Base-by-base conservation (phyloP, 2,797 vertebrate genomes). In the Sebastes iracundus region DNA sequence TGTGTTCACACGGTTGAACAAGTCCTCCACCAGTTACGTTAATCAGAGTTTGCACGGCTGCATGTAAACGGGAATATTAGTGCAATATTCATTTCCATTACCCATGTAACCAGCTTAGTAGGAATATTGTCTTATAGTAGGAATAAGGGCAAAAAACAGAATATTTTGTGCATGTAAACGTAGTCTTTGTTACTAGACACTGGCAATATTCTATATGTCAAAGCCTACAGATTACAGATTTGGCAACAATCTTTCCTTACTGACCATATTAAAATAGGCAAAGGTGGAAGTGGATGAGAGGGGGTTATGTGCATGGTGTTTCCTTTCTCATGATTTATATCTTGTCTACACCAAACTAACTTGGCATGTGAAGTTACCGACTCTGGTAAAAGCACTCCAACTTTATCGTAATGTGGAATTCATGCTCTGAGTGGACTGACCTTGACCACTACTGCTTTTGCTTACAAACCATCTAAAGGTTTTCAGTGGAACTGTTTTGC, bases 401-500 rank as follows among this genome's bases (percentile, higher is more conserved):
- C 14, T 30, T 66, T 60, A 28, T 32, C 3, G 6, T 74, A 52
- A 76, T 18, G 32, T 72, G 28, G 67, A 63, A 64, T 66, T 32
- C 8, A 62, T 53, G 49, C 6, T 38, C 23, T 13, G 16, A 28
- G n/a, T 12, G 33, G 52, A 60, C 68, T 23, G 7, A 65, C 60
- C 74, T 11, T 9, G 16, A 68, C 60, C 55, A 23, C 12, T 14
- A 14, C 11, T 35, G 7, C 46, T 38, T 79, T 76, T 78, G 38
- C 77, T 72, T 73, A 72, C 18, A 76, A 75, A 84, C 27, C 5
- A 71, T 65, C 5, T 25, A 42, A 46, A 25, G 8, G 7, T 22
- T 82, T 84, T 80, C 72, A 42, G 18, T 76, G 66, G 70, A 79
- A 78, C 61, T 46, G 56, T 18, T 18, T 68, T 67, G 16, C 55